Base-by-base conservation (phyloP, 2,888 invertebrate genomes). In the Ceriagrion tenellum region DNA sequence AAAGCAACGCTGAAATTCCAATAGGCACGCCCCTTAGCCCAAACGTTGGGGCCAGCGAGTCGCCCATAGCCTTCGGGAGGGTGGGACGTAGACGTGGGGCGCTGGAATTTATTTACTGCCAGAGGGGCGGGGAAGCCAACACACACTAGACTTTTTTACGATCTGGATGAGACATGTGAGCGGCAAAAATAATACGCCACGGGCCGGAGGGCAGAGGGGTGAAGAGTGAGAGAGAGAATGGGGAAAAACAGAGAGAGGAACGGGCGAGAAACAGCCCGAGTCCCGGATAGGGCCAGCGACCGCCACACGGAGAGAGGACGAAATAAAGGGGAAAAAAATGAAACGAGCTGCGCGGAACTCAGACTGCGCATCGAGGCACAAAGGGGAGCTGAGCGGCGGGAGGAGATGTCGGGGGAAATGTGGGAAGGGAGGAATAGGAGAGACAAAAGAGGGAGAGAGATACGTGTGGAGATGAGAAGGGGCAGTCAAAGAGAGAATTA, bases 151-250 rank as follows among this genome's bases (percentile, higher is more conserved):
- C 26, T 93, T 93, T 93, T 93, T 69, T 69, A 69, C 93, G 93
- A 93, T 63, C 91, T 63, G 63, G 91, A 91, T 91, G 91, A 91
- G 91, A 91, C 91, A 91, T 91, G 91, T 40, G 59, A 63, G 93
- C 47, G 93, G 93, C 93, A 93, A 93, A 93, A 93, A 93, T 93
- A 93, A 93, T 93, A 91, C 91, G 59, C 91, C 63, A 59, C n/a
- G 90, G 90, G 63, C 91, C 40, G n/a, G 55, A 2, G 89, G 55
- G 47, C 8, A 13, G 16, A 26, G 35, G 55, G 47, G 47, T 4
- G 8, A 47, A 8, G 6, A 35, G 35, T 23, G 16, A 23, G 47
- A 47, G 88, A 40, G 47, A 47, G 47, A 47, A 35, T 40, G 20
- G 40, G 10, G 55, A 55, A 89, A 55, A 55, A 47, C 26, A 89